Base-by-base conservation (phyloP, 35 echinoderm and acorn worm genomes). In the Holothuria glaberrima region DNA sequence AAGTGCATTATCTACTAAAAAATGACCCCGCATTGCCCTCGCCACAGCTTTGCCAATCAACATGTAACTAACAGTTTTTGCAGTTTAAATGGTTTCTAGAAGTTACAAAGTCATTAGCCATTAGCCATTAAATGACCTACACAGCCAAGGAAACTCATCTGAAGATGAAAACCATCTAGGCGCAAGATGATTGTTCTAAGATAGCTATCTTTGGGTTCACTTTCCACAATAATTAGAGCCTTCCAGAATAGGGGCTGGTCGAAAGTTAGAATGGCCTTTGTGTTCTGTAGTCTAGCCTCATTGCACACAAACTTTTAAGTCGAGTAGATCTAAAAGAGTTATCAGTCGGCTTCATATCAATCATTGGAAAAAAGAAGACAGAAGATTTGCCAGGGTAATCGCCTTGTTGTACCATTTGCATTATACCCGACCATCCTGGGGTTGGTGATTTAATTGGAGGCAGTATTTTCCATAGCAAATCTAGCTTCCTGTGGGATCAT, bases 201-300 rank as follows among this genome's bases (percentile, higher is more conserved):
- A n/a, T 48, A 44, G 1, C 48, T 7, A 48, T 69, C 59, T 68
- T 74, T 93, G 46, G 48, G 26, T 4, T 24, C 20, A 9, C 86
- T n/a, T n/a, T n/a, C n/a, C n/a, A n/a, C n/a, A n/a, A n/a, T n/a
- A n/a, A n/a, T n/a, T n/a, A 86, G 33, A 36, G 93, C 83, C 75
- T 91, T 89, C 93, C 83, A 95, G 60, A 58, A 92, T 4, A 91
- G 52, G 30, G 93, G 93, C 54, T 95, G 89, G 60, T 95, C 84
- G 28, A 90, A 90, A 50, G 90, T 92, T 26, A 92, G 13, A 9
- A 95, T 48, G 21, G 94, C 82, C 9, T 71, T 92, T 48, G 54
- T 58, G 61, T 92, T 86, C 22, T 90, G 58, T 12, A 7, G 86
- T 18, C 30, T 90, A 10, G 90, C 86, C 41, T 90, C 84, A 9